Conservation (phyloP, 2,797 vertebrate genomes). For the Setipinna tenuifilis region DNA sequence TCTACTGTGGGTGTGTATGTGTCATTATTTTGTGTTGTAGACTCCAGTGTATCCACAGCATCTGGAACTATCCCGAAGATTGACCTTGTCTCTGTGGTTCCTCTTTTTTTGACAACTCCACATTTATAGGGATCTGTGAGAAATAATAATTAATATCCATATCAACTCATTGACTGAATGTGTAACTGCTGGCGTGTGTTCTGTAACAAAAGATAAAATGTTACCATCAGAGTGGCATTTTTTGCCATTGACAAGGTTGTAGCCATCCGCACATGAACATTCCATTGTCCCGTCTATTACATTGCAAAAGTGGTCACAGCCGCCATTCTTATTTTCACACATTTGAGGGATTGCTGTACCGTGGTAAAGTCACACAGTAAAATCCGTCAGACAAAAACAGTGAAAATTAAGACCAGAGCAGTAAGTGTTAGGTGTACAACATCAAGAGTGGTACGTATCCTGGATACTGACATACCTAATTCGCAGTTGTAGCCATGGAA, state of each 20-base stretch:
- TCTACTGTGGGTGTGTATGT: constrained; percentile 21
- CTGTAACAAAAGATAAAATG: constrained; percentile 21
- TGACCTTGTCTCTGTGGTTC: constrained; percentile 43
- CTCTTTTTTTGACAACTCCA: constrained; percentile 51
- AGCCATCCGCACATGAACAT: constrained; percentile 85
- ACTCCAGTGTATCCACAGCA: background rate
- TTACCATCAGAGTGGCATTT: constrained; percentile 82
- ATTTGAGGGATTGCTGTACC: constrained; percentile 76
- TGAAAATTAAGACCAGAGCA: background rate
- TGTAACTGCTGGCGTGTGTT: background rate
- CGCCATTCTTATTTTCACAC: constrained; percentile 86
- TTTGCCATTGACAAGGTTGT: constrained; percentile 77
- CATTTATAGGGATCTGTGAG: constrained; percentile 81
- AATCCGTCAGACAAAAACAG: background rate
- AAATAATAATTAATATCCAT: background rate
- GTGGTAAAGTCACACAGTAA: constrained; percentile 19
- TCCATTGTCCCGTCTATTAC: constrained; percentile 58
- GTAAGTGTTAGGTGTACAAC: background rate
- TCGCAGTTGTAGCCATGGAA: constrained; percentile 89
- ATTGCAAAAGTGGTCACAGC: constrained; percentile 87
- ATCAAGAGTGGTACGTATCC: too few species aligned
- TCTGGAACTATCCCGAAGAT: constrained; percentile 40
- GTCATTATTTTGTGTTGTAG: fast-evolving
- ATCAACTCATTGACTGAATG: background rate
- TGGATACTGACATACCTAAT: constrained; percentile 71